Evolutionary conservation across 2,113 vertebrate genomes (phyloP), one percentile per base, ranked within the genome.

Genomic region (Sturnira hondurensis): DNA sequence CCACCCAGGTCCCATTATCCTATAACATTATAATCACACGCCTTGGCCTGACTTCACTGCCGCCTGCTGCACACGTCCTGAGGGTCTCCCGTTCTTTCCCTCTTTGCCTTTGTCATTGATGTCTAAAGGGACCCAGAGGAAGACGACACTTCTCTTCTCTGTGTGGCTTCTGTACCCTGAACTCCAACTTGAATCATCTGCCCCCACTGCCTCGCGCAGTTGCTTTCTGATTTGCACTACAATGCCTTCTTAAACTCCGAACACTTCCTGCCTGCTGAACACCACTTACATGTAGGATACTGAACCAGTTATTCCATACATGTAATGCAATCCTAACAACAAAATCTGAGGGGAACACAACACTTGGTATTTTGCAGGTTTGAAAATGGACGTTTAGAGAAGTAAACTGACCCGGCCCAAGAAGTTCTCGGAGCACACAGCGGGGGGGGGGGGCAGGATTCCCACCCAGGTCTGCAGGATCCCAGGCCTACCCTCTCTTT

Each of bases 191-290:
- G 47, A 28, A 28, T 56, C 16, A 5, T 12, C 67, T 41, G 47
- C 56, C 5, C 86, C 54, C 22, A 26, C 14, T 33, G 8, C 12
- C 26, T 22, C 4, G 0, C 1, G 3, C 1, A 2, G 36, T n/a
- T 33, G 33, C 33, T 74, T n/a, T 41, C 11, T 56, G 43, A 58
- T 43, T 16, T 68, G 6, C 31, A 31, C 6, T 28, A 22, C 13
- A 50, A 6, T 6, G 45, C 14, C 14, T 47, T 33, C 56, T 74
- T 19, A 73, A 63, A 63, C 45, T 31, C 47, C 36, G 43, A 47
- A 36, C 67, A 33, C 33, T 22, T 52, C 31, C 1, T 31, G n/a
- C 38, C 63, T 14, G 1, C 0, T 8, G 36, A 92, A 68, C 2
- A 50, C 2, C 74, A n/a, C 4, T 43, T 8, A 31, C 11, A 41